These are phyloP conservation scores for Grus americana DNA, from an alignment of 2,113 vertebrate species.

Conservation along the genomic window DNA sequence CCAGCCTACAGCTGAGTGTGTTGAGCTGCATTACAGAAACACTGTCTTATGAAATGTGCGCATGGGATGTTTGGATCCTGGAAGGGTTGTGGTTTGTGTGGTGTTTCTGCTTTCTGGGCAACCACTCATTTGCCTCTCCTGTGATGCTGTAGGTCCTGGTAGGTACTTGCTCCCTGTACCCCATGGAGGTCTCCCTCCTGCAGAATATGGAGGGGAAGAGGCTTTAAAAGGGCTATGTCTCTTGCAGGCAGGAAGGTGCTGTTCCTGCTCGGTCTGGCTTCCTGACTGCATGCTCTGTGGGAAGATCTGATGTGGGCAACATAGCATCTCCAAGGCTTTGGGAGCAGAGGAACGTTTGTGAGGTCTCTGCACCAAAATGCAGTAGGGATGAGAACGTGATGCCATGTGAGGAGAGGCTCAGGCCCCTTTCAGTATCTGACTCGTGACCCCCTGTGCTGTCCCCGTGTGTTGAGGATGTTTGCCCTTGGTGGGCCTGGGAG, in stretches of 20 bases:
- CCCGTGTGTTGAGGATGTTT: neutral
- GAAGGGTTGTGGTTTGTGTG: neutral
- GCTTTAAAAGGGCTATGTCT: neutral
- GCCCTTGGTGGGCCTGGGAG: neutral
- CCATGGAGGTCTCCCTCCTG: neutral
- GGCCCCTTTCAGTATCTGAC: neutral
- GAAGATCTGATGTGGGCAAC: neutral
- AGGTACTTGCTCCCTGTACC: neutral
- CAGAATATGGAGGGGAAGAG: neutral
- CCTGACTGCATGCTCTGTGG: neutral
- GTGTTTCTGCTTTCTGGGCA: neutral
- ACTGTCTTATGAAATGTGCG: rapidly evolving
- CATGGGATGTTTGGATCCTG: neutral
- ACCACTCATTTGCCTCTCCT: neutral
- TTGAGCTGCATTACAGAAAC: neutral
- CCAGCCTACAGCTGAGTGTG: neutral
- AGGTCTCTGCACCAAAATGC: neutral
- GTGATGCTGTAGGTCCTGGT: neutral
- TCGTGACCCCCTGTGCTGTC: neutral
- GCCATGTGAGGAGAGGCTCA: neutral
- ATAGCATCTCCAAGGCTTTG: neutral
- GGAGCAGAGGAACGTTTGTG: neutral
- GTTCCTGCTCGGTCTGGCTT: neutral
- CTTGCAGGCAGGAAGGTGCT: neutral
- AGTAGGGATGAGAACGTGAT: neutral